Evolutionary conservation across 1,140 invertebrate genomes (phyloP), one percentile per base, ranked within the genome.

Genomic region (Lanistes nyassanus): DNA sequence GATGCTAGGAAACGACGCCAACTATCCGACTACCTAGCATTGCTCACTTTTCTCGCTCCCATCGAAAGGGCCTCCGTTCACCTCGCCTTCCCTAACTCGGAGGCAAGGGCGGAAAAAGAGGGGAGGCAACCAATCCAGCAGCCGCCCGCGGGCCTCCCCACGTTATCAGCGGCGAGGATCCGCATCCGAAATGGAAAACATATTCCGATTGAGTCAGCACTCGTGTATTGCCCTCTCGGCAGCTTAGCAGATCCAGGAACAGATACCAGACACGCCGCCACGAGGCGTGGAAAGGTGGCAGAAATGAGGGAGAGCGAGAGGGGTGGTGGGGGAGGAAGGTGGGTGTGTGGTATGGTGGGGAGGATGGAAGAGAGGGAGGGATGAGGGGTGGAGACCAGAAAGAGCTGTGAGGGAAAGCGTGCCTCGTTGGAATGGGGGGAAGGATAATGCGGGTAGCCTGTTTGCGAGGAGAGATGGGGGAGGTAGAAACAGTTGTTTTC

Each of bases 131-230:
- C 42, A 47, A 47, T 47, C 42, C 42, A 47, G 19, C 9, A 9
- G 5, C 42, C 1, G 42, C 42, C 42, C 19, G 42, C 42, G 19
- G 2, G 42, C 42, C n/a, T 55, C 67, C n/a, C n/a, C n/a, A n/a
- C n/a, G n/a, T 53, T 69, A 69, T 69, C 67, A 34, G 42, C 23
- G 23, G 6, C 42, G 26, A 7, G 11, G 11, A 69, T 69, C 67
- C 53, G 67, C 51, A 69, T 47, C 42, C 53, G 67, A 69, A 69
- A 69, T 69, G 67, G 67, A 69, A 69, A 69, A 69, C 67, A 69
- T 69, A 53, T 55, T 67, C 42, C 67, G 67, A 69, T 69, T 69
- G 67, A 69, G 67, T 69, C 67, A 69, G 67, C 67, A 34, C 42
- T 67, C 65, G n/a, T 42, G 65, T 39, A 37, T 67, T 67, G 42